Evolutionary conservation across 2,888 invertebrate genomes (phyloP), one percentile per base, ranked within the genome.

Genomic region (Apamea crenata): DNA sequence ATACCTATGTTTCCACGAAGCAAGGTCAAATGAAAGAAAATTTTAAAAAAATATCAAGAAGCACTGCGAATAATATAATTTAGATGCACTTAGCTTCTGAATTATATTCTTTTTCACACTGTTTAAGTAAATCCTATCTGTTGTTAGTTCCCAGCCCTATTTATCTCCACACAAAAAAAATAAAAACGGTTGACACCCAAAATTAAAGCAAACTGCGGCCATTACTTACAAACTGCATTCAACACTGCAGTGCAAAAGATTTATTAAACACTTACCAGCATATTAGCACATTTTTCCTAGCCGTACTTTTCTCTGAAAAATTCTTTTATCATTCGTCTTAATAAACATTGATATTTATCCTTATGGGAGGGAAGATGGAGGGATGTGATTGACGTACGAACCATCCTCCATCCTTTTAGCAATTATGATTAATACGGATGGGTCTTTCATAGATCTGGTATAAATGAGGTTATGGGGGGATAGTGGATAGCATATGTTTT

Each of bases 331-430:
- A 92, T 92, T 90, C 85, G 85, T 93, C 91, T 90, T 89, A 90
- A 89, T 90, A 91, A 93, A 92, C 91, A 92, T 91, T 91, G 91
- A 92, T 92, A 90, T 90, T 90, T 91, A 91, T 91, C 85, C 86
- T 83, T 83, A 79, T 82, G 85, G 82, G 83, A 67, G 56, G 82
- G 83, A 68, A 50, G 44, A 68, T 81, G 59, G 68, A 40, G 44
- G 56, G 73, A n/a, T 74, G 65, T 78, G 83, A 80, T 84, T 84
- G 88, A 84, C 84, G 61, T 67, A 71, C 66, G 32, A n/a, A 75
- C 21, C 61, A 73, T 77, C 67, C 25, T 40, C 50, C 67, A 77
- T 78, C 75, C 78, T 63, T 68, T 74, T 68, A 76, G 63, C 71
- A 85, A 85, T 82, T 80, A 83, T 83, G 68, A 83, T 86, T 78